Percentiles rank a stretch among this genome's conserved stretches.
Evolutionary conservation across 2,888 invertebrate genomes (phyloP).

Genomic region (Chloroclystis v-ata): DNA sequence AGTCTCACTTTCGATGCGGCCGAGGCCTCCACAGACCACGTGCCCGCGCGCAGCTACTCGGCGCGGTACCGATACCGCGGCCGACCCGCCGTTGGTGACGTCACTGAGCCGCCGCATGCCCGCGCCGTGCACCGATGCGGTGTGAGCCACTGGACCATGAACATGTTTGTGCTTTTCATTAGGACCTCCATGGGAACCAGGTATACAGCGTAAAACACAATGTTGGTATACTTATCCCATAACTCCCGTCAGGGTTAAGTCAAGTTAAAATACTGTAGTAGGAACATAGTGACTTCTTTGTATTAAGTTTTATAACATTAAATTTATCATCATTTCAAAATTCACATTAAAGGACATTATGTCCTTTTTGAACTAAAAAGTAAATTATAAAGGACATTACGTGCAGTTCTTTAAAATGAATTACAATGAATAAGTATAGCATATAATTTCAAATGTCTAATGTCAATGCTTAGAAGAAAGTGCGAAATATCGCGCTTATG

Average conservation of each 20-base stretch:
- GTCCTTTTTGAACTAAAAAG: too few relatives aligned
- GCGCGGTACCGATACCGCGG: slow-evolving; percentile 35
- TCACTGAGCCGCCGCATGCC: slow-evolving; percentile 57
- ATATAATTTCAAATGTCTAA: slow-evolving; percentile 27
- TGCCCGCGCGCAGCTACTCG: slow-evolving; percentile 59
- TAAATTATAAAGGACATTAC: too few relatives aligned
- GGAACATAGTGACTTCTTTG: background rate
- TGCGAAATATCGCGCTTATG: slow-evolving; percentile 62
- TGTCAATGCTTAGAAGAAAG: slow-evolving; percentile 43
- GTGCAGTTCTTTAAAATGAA: too few relatives aligned
- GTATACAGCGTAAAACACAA: slow-evolving; percentile 28
- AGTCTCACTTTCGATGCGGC: slow-evolving; percentile 74
- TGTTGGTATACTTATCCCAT: background rate
- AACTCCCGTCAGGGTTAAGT: too few relatives aligned
- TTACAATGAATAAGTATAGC: too few relatives aligned
- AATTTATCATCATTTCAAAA: too few relatives aligned
- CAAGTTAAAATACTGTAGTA: too few relatives aligned
- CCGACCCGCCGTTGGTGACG: slow-evolving; percentile 52
- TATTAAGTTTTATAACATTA: too few relatives aligned
- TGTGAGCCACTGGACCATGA: slow-evolving; percentile 51
- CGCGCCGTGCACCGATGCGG: slow-evolving; percentile 47
- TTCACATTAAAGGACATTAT: too few relatives aligned
- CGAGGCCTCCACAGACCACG: slow-evolving; percentile 67
- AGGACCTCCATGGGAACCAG: slow-evolving; percentile 62
- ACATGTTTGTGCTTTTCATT: slow-evolving; percentile 61